Evolutionary conservation across 2,888 invertebrate species (phyloP), one percentile per base, ranked within the genome.

Genomic region (Drosophila pseudotalamancana): DNA sequence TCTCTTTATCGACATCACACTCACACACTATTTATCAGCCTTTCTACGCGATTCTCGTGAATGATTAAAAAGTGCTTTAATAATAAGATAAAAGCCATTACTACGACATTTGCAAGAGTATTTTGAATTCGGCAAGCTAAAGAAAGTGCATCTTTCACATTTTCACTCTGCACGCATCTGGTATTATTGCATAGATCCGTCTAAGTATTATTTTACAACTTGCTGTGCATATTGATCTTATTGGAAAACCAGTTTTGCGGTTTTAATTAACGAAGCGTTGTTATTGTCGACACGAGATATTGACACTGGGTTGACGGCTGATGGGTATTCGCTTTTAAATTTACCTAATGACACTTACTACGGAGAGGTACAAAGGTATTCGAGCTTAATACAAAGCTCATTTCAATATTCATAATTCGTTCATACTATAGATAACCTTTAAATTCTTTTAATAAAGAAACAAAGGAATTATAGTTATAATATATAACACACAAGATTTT

Each of bases 201-300:
- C 37, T 63, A 51, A 23, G 66, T 77, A 70, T 80, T 66, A 61
- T 63, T 50, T 77, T 80, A 73, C 73, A 71, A 69, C 51, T 68
- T 49, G 60, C 53, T 56, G 35, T 46, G 54, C 29, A 62, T 49
- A 55, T 55, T 25, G 55, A 55, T 55, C 48, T 64, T 57, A 70
- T 60, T 51, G 46, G 39, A 31, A 45, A 77, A 77, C 77, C 82
- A 62, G 77, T 59, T n/a, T 77, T 81, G 74, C 57, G 63, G 77
- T 70, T 73, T 77, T 73, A 70, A 81, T 81, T 77, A 73, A 60
- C 57, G 60, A 50, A 39, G 59, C 50, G 54, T 48, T 77, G 57
- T 55, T 77, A 57, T 35, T 59, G 32, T 59, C 42, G 27, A 29
- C 39, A 21, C 62, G 39, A 63, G 64, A 51, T 63, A 63, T 63